Evolutionary conservation across 92 coral and sea anemone genomes (phyloP), one percentile per base, ranked within the genome.

Genomic region (Pocillopora grandis): DNA sequence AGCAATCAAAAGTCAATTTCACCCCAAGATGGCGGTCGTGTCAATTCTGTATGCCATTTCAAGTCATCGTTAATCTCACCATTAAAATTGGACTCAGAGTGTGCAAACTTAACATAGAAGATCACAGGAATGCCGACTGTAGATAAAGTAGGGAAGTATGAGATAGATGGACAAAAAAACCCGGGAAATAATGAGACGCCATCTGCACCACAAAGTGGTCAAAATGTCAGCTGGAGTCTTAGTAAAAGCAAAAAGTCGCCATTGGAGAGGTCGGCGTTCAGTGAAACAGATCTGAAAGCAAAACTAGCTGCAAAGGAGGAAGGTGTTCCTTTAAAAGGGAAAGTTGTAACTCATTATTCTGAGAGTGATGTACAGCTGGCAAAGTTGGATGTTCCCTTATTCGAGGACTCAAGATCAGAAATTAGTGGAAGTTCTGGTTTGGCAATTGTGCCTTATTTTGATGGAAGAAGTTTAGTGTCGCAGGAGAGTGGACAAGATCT

Each of bases 1-100:
- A 85, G 93, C 95, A 92, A 92, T 88, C 17, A 0, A 35, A 66
- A 79, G 75, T 55, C 19, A 42, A 63, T 66, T 49, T 58, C 66
- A 8, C 48, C 66, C 72, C 91, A 94, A 91, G 71, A 94, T 94
- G 98, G 95, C 95, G 88, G 90, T 82, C 79, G 15, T 67, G 62
- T 35, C n/a, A 23, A 15, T 62, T 49, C 61, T 63, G 66, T 1
- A 21, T 63, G 64, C 72, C 73, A 6, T 79, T 79, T 49, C 48
- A 64, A 78, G 23, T 58, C 66, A 21, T 80, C 17, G 14, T 66
- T 79, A 7, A 42, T 80, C 14, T 67, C 66, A 76, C 23, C 27
- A 27, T 18, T 68, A 48, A 31, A 66, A 80, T 31, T 67, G 21
- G 9, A 80, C 31, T 20, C 10, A 52, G 33, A 2, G 17, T 6